Percentiles rank a stretch among this genome's conserved stretches.
phyloP scores from a whole-genome alignment of 2,888 invertebrate genomes.

The Sinotaia quadrata region DNA sequence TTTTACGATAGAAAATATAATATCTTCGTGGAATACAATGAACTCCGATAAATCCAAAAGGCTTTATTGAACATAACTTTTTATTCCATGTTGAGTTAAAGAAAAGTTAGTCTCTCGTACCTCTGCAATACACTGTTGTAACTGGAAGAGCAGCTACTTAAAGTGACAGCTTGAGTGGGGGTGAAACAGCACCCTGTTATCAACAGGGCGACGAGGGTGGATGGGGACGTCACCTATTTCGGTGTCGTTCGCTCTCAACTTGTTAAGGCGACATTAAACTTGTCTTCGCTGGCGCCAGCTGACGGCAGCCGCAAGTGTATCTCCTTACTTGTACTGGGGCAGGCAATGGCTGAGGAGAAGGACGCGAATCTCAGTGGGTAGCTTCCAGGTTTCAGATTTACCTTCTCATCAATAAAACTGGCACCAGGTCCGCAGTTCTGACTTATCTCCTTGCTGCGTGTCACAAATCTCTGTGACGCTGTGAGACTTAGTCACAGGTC shows the following conservation, averaged over 20 bases:
- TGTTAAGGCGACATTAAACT: slow-evolving; percentile 30
- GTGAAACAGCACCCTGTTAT: too few species aligned
- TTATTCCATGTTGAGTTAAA: too few species aligned
- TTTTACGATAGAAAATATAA: too few species aligned
- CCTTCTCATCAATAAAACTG: slow-evolving; percentile 12
- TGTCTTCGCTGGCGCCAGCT: slow-evolving; percentile 31
- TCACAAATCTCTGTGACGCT: not conserved
- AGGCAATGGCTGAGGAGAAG: not conserved
- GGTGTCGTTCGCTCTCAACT: slow-evolving; percentile 14
- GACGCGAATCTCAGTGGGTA: slow-evolving; percentile 9
- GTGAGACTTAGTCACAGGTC: not conserved
- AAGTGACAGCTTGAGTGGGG: too few species aligned
- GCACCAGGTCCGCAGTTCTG: not conserved
- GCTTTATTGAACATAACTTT: too few species aligned
- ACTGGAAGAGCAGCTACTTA: too few species aligned
- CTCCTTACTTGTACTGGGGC: slow-evolving; percentile 15
- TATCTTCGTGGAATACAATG: too few species aligned
- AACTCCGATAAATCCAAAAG: too few species aligned
- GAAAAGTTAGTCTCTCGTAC: too few species aligned
- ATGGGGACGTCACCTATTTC: slow-evolving; percentile 9
- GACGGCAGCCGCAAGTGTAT: slow-evolving; percentile 28
- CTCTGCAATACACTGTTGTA: too few species aligned
- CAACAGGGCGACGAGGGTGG: not conserved
- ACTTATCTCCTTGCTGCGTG: not conserved
- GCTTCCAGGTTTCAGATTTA: slow-evolving; percentile 11